Base-by-base conservation (phyloP, 2,888 invertebrate species). In the Polydrusus tereticollis region DNA sequence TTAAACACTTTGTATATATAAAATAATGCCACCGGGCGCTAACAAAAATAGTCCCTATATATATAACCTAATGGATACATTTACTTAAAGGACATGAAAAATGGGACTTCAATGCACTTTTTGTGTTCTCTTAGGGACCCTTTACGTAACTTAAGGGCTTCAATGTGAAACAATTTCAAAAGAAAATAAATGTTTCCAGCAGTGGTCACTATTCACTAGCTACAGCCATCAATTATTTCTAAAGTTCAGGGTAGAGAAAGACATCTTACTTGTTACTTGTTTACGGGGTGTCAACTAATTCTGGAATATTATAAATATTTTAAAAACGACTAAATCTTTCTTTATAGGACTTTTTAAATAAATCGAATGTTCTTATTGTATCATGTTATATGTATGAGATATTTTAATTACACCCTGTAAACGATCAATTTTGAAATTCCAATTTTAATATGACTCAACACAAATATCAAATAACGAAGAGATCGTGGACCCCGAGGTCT, bases 141-240 rank as follows among this genome's bases (percentile, higher is more conserved):
- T 36, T 66, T 29, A 55, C 18, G 52, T 20, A 14, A 43, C 60
- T 43, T 50, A 65, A 59, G 50, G 64, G 41, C 57, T 57, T 55
- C 33, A 63, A 60, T 45, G 43, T 21, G 60, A 23, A 41, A 52
- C 36, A 52, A 50, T 73, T 74, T 69, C 59, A 79, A 83, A 83
- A 81, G 84, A 82, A 84, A 84, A 84, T 82, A 83, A 83, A 83
- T 83, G 83, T 78, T 78, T 78, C 77, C 78, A 80, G 78, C 7
- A 79, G 79, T 79, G 82, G 82, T 82, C 82, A 80, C 80, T 78
- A 78, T 74, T 75, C 77, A 71, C 69, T 78, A 78, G 77, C 78
- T 79, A 75, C 65, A 63, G 71, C 72, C 81, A 83, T 83, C 81
- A 83, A 83, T 83, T 82, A 80, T 77, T n/a, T n/a, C n/a, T 68